These are phyloP conservation scores for Pterostichus madidus DNA, from an alignment of 2,888 invertebrate genomes.

Conservation along the genomic window DNA sequence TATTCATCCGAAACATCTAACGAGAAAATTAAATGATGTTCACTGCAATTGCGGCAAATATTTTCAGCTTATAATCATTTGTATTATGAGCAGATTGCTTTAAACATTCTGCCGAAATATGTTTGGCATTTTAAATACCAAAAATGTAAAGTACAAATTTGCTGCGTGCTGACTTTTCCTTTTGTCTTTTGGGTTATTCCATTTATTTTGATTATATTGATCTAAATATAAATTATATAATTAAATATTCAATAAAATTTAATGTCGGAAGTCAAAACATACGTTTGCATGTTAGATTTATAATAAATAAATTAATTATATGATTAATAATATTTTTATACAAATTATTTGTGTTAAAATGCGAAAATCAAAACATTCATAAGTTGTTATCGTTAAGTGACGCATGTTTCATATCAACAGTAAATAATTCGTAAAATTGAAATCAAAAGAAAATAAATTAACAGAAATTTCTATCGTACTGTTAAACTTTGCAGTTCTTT, in stretches of 20 bases:
- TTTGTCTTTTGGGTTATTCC: slow-evolving; percentile 34
- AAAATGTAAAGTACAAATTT: slow-evolving; percentile 38
- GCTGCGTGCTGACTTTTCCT: background rate
- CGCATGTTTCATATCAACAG: slow-evolving; percentile 34
- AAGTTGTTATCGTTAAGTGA: slow-evolving; percentile 45
- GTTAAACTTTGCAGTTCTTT: background rate
- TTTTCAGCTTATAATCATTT: background rate
- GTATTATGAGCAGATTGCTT: background rate
- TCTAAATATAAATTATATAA: slow-evolving; percentile 40
- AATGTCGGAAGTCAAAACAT: slow-evolving; percentile 40
- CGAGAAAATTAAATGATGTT: slow-evolving; percentile 34
- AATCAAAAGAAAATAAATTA: slow-evolving; percentile 11
- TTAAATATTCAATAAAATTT: background rate
- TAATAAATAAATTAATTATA: background rate
- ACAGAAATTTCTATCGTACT: background rate
- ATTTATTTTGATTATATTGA: slow-evolving; percentile 1
- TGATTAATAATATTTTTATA: slow-evolving; percentile 29
- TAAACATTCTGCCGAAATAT: background rate
- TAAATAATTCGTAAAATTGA: slow-evolving; percentile 52
- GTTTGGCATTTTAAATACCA: background rate
- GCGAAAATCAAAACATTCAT: slow-evolving; percentile 51
- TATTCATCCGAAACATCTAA: slow-evolving; percentile 30
- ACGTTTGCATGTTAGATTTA: background rate
- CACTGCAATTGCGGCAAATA: slow-evolving; percentile 14
- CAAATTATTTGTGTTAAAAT: slow-evolving; percentile 20